Evolutionary conservation across 2,797 vertebrate genomes (phyloP), one percentile per base, ranked within the genome.

Genomic region (Neostethus bicornis): DNA sequence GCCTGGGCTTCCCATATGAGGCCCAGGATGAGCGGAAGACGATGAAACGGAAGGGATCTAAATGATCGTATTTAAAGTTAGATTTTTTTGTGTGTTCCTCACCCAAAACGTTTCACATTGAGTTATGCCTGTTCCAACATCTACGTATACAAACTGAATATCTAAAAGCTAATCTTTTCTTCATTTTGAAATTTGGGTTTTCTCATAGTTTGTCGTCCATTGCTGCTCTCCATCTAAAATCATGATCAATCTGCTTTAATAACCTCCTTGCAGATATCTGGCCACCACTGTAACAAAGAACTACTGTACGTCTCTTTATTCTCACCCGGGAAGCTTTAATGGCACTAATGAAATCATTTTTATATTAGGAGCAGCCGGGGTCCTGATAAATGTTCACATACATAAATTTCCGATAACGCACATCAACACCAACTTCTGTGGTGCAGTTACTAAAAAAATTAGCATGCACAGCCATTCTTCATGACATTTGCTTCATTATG

Each of bases 401-500:
- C 71, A 70, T 41, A 49, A 66, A 61, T 57, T 16, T 43, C 29
- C 14, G 51, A 44, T 60, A 25, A 67, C 31, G 48, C 10, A 42
- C 31, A 55, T 42, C 59, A 55, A 46, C 19, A 9, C 14, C 2
- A 19, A 24, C 42, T 42, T 46, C 41, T 25, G 29, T 54, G 25
- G 25, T 23, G 17, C 37, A 19, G 23, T 41, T 46, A 25, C 20
- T 48, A 3, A 55, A 45, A n/a, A 46, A 44, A 80, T 73, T 49
- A 58, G 51, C 51, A 61, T 70, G 49, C 64, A 45, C 17, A 56
- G 29, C 47, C 3, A 0, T 61, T 48, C 53, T 58, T 46, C 4
- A 19, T 6, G 7, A 13, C 35, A 48, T 45, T 60, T 65, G 50
- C 51, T 55, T 70, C 49, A 77, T 84, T 67, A 56, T 75, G 43